Conservation (phyloP, 1,140 invertebrate genomes). For the Danaus plexippus region DNA sequence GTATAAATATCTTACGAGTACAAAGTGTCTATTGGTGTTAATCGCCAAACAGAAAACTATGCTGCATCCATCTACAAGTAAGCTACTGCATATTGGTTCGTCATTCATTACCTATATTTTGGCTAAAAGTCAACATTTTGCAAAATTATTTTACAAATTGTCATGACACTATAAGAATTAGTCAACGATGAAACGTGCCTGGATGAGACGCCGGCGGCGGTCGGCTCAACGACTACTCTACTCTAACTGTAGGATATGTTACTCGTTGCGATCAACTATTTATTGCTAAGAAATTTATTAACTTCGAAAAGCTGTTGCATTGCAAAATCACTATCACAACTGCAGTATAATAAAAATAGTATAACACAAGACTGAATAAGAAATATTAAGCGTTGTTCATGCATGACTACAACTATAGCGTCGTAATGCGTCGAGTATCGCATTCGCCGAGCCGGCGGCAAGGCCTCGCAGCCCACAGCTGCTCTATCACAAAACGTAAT, state of each 20-base stretch:
- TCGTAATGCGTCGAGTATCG: slow-evolving; percentile 22
- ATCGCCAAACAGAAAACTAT: slow-evolving; percentile 67
- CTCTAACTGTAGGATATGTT: slow-evolving; percentile 54
- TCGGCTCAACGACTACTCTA: slow-evolving; percentile 37
- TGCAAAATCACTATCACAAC: slow-evolving; percentile 43
- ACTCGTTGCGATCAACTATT: slow-evolving; percentile 34
- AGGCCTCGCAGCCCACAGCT: slow-evolving; percentile 35
- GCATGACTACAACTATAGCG: slow-evolving; percentile 30
- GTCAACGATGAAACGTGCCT: slow-evolving; percentile 63
- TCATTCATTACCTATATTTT: slow-evolving; percentile 70
- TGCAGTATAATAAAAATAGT: slow-evolving; percentile 40
- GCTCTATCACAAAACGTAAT: slow-evolving; percentile 66
- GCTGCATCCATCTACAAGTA: slow-evolving; percentile 67
- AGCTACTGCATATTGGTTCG: slow-evolving; percentile 71
- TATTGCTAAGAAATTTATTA: slow-evolving; percentile 39
- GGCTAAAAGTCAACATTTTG: slow-evolving; percentile 71
- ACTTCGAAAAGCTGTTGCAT: slow-evolving; percentile 43
- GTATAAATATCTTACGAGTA: slow-evolving; percentile 70
- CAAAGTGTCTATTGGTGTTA: slow-evolving; percentile 70
- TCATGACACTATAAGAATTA: slow-evolving; percentile 70
- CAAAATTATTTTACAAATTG: slow-evolving; percentile 69
- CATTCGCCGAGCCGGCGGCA: slow-evolving; percentile 27
- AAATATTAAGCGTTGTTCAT: slow-evolving; percentile 42
- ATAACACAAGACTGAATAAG: slow-evolving; percentile 35
- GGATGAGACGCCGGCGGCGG: slow-evolving; percentile 41